Base-by-base conservation (phyloP, 2,113 vertebrate genomes). In the Noturus placidus region DNA sequence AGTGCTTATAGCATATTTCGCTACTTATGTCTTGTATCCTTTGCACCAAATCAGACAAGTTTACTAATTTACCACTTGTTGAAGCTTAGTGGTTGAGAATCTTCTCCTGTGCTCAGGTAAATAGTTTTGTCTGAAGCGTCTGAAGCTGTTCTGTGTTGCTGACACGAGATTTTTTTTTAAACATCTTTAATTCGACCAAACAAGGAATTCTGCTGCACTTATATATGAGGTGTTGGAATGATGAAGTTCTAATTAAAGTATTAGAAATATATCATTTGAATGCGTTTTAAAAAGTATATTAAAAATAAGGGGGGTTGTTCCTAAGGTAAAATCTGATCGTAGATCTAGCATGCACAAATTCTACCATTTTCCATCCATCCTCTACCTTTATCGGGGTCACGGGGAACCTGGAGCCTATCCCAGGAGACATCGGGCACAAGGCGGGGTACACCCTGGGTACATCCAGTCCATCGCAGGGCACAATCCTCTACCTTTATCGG, bases 21-120 rank as follows among this genome's bases (percentile, higher is more conserved):
- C 98, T 89, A 99, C 98, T 0, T 99, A 98, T 4, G 81, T 99
- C 92, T 99, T 99, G 98, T 99, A 99, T 99, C 98, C 97, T 99
- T 97, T 93, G 76, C 65, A 63, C 11, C 15, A 65, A 61, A 59
- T 50, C 89, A 85, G 9, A 8, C 15, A 56, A 61, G n/a, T 42
- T 80, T 15, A 5, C 11, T 46, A 25, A 35, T 72, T 33, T 67
- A 22, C 4, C 42, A 35, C 4, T 42, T 38, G 30, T 80, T 61
- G 17, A 61, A 15, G 20, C 20, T 22, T 38, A 54, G 6, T 17
- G 22, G 76, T 30, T 78, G 15, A 6, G 14, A 17, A 42, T 42
- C 33, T 38, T 35, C 4, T 35, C 30, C 38, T 11, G 3, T 35
- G 4, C 30, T 54, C 76, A 50, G 70, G 74, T n/a, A 52, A 52